A percentile compares a stretch with the other conserved stretches of the same genome.
Evolutionary conservation across 2,888 invertebrate genomes (phyloP).

Genomic region (Rhagophthalmus giganteus): DNA sequence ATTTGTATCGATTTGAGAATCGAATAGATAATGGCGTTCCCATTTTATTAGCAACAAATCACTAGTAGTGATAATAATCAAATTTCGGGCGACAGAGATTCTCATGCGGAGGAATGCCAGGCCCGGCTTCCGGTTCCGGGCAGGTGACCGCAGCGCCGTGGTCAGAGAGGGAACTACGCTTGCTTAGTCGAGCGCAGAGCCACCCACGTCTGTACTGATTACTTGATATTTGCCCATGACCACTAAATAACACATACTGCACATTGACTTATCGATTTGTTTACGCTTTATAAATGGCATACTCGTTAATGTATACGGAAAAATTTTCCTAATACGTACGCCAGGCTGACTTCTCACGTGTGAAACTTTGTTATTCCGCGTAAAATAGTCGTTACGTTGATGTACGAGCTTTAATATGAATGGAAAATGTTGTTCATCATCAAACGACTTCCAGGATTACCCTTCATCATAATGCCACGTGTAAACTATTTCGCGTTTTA

Average conservation of each 20-base stretch:
- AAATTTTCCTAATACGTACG: too few species aligned
- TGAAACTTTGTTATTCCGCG: too few species aligned
- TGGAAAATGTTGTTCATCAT: too few species aligned
- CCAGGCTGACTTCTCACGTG: too few species aligned
- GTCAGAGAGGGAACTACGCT: slow-evolving; percentile 52
- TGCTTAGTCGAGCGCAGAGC: slow-evolving; percentile 53
- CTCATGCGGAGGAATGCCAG: slow-evolving; percentile 49
- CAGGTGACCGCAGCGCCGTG: slow-evolving; percentile 53
- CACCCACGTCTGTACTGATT: slow-evolving; percentile 46
- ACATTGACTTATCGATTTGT: not conserved
- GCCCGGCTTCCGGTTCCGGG: slow-evolving; percentile 55
- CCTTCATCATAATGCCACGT: too few species aligned
- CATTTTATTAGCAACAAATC: too few species aligned
- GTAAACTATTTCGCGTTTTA: too few species aligned
- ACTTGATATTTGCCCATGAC: slow-evolving; percentile 31
- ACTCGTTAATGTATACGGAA: not conserved
- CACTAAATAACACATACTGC: slow-evolving; percentile 1
- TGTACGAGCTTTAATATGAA: too few species aligned
- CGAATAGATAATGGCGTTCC: too few species aligned
- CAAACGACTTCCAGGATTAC: too few species aligned
- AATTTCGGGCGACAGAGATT: slow-evolving; percentile 41
- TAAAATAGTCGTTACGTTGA: too few species aligned
- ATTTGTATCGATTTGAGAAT: too few species aligned
- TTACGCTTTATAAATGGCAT: not conserved
- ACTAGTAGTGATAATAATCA: slow-evolving; percentile 26